Base-by-base conservation (phyloP, 1,140 invertebrate genomes). In the Cheumatopsyche charites region DNA sequence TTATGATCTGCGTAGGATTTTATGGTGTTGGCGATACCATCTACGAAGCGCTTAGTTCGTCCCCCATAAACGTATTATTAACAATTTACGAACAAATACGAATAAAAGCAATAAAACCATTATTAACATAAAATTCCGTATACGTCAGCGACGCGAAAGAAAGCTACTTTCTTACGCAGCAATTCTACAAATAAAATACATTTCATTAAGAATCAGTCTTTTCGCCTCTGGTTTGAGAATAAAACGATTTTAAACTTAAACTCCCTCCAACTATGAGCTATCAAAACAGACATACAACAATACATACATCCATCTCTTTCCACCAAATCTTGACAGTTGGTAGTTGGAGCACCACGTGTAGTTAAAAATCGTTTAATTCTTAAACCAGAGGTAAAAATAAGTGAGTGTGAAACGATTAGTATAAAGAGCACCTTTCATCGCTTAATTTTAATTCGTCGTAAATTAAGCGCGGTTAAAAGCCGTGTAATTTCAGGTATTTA, bases 381-480 rank as follows among this genome's bases (percentile, higher is more conserved):
- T n/a, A n/a, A n/a, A n/a, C n/a, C n/a, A n/a, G n/a, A n/a, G n/a
- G n/a, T n/a, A n/a, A n/a, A n/a, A n/a, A n/a, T n/a, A n/a, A 36
- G 3, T 36, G 29, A 9, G 29, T 9, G 29, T 36, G 29, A 36
- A 36, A 36, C 29, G 9, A 36, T 36, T 36, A 36, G n/a, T n/a
- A n/a, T n/a, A n/a, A 47, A 9, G 61, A 58, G 17, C 47, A 43
- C 55, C 55, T 62, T 26, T 29, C 13, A 41, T 13, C 41, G 52
- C 23, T 26, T 47, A 13, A 62, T 15, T 45, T 23, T 45, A 42
- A 26, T 68, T 70, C 26, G 17, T 43, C 15, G 65, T 75, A 73
- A 75, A 75, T 73, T 75, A 75, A 67, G 15, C 67, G 67, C 67
- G 66, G 67, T 73, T 75, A 75, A 75, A 75, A 47, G 61, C 70